These are phyloP conservation scores for Dipodomys ordii DNA, from an alignment of 2,113 vertebrate genomes.

Conservation along the genomic window DNA sequence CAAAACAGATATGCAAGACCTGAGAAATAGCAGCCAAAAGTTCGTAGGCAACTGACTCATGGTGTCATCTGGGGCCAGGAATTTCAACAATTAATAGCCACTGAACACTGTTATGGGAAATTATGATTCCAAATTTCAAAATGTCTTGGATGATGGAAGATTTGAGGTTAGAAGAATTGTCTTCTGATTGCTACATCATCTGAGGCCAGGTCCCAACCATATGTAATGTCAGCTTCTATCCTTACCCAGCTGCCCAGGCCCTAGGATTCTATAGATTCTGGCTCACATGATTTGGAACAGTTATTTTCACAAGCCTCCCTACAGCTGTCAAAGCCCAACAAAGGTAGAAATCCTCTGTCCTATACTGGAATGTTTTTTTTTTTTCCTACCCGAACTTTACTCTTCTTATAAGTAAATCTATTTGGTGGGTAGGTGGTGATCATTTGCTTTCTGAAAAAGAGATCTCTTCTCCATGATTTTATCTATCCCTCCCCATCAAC, in stretches of 20 bases:
- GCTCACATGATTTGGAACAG: background rate
- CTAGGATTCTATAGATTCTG: background rate
- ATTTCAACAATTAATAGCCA: slow-evolving; percentile 26
- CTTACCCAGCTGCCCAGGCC: background rate
- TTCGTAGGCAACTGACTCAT: background rate
- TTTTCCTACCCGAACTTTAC: background rate
- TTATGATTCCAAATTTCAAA: background rate
- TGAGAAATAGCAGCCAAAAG: background rate
- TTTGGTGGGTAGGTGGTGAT: background rate
- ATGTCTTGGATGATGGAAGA: background rate
- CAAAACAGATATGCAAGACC: background rate
- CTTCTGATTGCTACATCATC: background rate
- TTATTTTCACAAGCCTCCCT: background rate
- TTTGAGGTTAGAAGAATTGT: background rate
- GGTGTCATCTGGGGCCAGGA: background rate
- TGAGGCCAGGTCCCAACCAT: background rate
- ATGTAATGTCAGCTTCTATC: background rate
- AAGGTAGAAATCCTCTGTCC: background rate
- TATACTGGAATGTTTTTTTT: background rate
- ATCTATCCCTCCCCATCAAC: background rate
- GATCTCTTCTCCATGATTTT: background rate
- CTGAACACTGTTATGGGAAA: slow-evolving; percentile 40
- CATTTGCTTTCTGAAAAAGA: slow-evolving; percentile 30
- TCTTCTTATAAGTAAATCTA: background rate
- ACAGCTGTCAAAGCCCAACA: background rate